These are phyloP conservation scores for Drosophila suboccidentalis DNA, from an alignment of 2,888 invertebrate species.

Conservation along the genomic window DNA sequence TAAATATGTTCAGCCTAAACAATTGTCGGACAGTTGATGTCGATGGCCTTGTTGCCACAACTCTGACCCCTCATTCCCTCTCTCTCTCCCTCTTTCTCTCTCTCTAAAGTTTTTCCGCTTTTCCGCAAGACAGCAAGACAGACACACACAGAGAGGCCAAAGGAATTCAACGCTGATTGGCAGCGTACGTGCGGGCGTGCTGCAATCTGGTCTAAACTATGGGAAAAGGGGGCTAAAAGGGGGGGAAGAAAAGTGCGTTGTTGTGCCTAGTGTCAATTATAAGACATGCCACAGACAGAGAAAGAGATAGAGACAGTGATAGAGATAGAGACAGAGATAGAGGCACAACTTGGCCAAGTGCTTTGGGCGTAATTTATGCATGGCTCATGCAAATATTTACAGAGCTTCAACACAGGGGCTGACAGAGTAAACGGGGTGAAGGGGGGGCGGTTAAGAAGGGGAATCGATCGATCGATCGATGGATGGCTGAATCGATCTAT, in stretches of 20 bases:
- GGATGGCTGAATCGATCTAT: slow-evolving; percentile 52
- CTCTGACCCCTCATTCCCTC: neutral
- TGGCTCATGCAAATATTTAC: slow-evolving; percentile 53
- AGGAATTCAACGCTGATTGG: slow-evolving; percentile 46
- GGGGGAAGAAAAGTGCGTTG: slow-evolving; percentile 44
- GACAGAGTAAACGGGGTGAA: no score
- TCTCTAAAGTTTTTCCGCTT: slow-evolving; percentile 47
- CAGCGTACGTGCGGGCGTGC: slow-evolving; percentile 69
- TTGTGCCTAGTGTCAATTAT: slow-evolving; percentile 54
- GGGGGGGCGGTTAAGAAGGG: neutral
- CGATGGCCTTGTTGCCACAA: slow-evolving; percentile 46
- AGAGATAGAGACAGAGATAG: neutral
- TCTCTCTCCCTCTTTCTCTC: neutral
- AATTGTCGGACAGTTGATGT: slow-evolving; percentile 46
- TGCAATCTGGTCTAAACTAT: slow-evolving; percentile 30
- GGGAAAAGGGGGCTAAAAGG: neutral
- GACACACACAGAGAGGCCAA: slow-evolving; percentile 1
- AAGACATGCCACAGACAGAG: slow-evolving; percentile 23
- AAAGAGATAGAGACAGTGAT: neutral
- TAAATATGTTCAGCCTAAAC: slow-evolving; percentile 53
- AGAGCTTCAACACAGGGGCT: slow-evolving; percentile 1
- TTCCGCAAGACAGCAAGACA: slow-evolving; percentile 13
- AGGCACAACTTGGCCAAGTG: slow-evolving; percentile 60
- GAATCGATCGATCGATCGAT: slow-evolving; percentile 26
- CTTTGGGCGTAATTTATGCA: slow-evolving; percentile 72